Base-by-base conservation (phyloP, 1,140 invertebrate genomes). In the Brachionus rotundiformis region DNA sequence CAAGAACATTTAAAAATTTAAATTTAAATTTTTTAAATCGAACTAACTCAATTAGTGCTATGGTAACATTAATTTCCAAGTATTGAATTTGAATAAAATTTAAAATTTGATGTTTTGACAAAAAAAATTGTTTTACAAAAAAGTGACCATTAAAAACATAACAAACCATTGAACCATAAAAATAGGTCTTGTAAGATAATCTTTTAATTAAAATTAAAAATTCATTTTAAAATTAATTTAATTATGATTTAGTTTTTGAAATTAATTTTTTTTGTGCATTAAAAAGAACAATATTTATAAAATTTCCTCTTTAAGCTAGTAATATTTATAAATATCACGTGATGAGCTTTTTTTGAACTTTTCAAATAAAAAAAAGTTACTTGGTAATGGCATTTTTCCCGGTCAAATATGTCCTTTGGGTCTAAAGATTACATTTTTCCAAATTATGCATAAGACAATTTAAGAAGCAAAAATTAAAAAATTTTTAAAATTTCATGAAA, bases 371-470 rank as follows among this genome's bases (percentile, higher is more conserved):
- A n/a, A n/a, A n/a, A n/a, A n/a, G n/a, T n/a, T n/a, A n/a, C n/a
- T n/a, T n/a, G n/a, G n/a, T n/a, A n/a, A n/a, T n/a, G n/a, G 10
- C 10, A 41, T 1, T 11, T 41, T 41, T 41, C n/a, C n/a, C n/a
- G 47, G 19, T 7, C 6, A 54, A 54, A 23, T n/a, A 19, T 54
- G 47, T 54, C 47, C n/a, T 54, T 16, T n/a, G n/a, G 47, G 8
- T 16, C 23, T 1, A 19, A 54, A 54, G 29, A 16, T 16, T 36
- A 19, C 10, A 16, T 19, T 33, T 68, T 68, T 33, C 16, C 5
- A 54, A 54, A 54, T 68, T 68, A 36, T 36, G 27, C 10, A 68
- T 68, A 68, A 68, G 63, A 68, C 63, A 68, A 68, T 68, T 68
- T 68, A 68, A 36, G 63, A 16, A 68, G 63, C 63, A 68, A 36